Evolutionary conservation across 2,888 invertebrate species (phyloP), one percentile per base, ranked within the genome.

Genomic region (Lottia scabra): DNA sequence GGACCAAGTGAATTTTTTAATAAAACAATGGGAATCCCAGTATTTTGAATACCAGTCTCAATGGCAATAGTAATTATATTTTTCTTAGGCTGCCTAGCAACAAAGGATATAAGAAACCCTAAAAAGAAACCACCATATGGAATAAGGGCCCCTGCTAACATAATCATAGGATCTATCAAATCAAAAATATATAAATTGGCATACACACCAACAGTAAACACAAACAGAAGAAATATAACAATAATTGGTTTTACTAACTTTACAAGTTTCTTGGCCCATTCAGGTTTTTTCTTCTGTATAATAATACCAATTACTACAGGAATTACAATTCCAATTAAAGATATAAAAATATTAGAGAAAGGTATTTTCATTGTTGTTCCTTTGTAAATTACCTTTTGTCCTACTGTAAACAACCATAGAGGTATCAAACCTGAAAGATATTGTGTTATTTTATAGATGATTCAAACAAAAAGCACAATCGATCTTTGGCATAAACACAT

Each of bases 21-120:
- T 30, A 89, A 70, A 8, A 89, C 81, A 63, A 91, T 90, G 12
- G 91, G 90, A 23, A 91, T 87, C 4, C 91, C 91, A 0, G 97
- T 97, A 90, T 98, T 98, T 90, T 97, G 97, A 67, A 97, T 94
- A 69, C 97, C 89, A 3, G 90, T 90, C 79, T 98, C 98, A 66
- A 98, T 94, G 65, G 95, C 94, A 83, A 98, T 96, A 15, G 98
- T 96, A 45, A 86, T 81, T 13, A 78, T 89, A 85, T 71, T 89
- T 87, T 82, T 89, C 89, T 73, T 89, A 81, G 74, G 88, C 86
- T 80, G 90, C 82, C 84, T 70, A 82, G 84, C 70, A 80, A 85
- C 63, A 12, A 82, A 71, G 3, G 88, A 86, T 1, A 84, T 77
- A 10, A 87, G 15, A 0, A 84, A 90, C 6, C 91, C 91, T 70